These are phyloP conservation scores for Alauda arvensis DNA, from an alignment of 2,797 vertebrate species.

Conservation along the genomic window DNA sequence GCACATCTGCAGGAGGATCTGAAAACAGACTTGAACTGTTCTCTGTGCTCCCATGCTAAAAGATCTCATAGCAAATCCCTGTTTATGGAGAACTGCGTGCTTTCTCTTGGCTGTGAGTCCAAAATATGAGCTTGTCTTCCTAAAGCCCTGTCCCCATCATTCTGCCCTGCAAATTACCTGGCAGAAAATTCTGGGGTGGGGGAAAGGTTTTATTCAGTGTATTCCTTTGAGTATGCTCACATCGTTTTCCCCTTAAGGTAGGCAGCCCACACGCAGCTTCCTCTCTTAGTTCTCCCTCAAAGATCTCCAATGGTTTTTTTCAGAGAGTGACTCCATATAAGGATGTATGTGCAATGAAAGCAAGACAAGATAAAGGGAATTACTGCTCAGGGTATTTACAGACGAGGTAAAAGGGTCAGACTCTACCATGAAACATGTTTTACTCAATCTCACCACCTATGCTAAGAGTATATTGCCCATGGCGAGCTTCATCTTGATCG, in stretches of 20 bases:
- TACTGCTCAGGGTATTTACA: not conserved
- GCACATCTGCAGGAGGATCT: not conserved
- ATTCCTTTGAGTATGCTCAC: not conserved
- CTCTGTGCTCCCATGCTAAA: not conserved
- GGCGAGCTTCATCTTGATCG: not conserved
- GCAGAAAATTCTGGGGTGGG: not conserved
- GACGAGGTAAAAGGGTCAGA: not conserved
- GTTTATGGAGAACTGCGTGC: not conserved
- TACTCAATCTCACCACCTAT: not conserved
- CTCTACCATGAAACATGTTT: not conserved
- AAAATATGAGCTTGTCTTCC: not conserved
- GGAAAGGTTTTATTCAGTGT: not conserved
- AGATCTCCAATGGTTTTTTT: not conserved
- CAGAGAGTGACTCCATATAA: not conserved
- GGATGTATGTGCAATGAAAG: fast-evolving
- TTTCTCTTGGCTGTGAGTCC: not conserved
- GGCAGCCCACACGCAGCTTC: not conserved
- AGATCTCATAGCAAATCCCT: not conserved
- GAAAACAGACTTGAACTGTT: not conserved
- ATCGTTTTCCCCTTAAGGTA: not conserved
- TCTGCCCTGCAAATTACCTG: not conserved
- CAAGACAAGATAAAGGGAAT: not conserved
- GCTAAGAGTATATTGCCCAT: not conserved
- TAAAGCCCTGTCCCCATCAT: not conserved
- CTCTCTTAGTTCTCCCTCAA: not conserved